A percentile compares a stretch with the other conserved stretches of the same genome.
These are phyloP conservation scores for Nemotelus nigrinus DNA, from an alignment of 2,888 invertebrate species.

Conservation along the genomic window DNA sequence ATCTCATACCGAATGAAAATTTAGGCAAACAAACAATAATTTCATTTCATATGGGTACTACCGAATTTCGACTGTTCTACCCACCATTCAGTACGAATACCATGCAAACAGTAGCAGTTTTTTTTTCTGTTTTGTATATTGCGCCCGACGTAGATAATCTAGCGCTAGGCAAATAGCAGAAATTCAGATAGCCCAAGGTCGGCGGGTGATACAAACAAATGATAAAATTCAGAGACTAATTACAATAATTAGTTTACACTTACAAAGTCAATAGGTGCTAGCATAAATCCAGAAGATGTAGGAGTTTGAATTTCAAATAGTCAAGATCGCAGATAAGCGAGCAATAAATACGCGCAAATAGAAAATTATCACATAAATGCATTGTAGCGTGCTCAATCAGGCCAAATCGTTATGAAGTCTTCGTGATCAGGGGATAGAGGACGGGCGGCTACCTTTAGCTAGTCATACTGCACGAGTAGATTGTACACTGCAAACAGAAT, in stretches of 20 bases:
- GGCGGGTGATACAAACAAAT: not conserved
- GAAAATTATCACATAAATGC: not conserved
- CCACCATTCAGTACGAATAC: too few relatives aligned
- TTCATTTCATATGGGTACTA: too few relatives aligned
- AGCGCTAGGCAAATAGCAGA: conserved; percentile 25
- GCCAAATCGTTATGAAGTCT: not conserved
- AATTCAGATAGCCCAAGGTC: conserved; percentile 23
- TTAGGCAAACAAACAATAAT: too few relatives aligned
- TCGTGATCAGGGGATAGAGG: not conserved
- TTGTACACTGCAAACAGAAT: too few relatives aligned
- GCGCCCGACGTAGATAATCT: conserved; percentile 6
- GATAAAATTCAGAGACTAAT: conserved; percentile 11
- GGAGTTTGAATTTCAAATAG: not conserved
- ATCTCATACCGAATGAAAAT: too few relatives aligned
- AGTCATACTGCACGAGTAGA: too few relatives aligned
- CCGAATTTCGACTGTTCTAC: too few relatives aligned
- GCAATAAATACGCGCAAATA: not conserved
- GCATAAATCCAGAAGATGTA: conserved; percentile 6
- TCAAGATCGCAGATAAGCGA: not conserved
- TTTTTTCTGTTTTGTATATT: not conserved
- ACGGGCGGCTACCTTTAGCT: not conserved
- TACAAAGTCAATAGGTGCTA: conserved; percentile 9
- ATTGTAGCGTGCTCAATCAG: not conserved
- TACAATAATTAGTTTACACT: conserved; percentile 34
- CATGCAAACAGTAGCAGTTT: conserved; percentile 24